Evolutionary conservation across 2,113 vertebrate genomes (phyloP).

Genomic region (Castor canadensis): DNA sequence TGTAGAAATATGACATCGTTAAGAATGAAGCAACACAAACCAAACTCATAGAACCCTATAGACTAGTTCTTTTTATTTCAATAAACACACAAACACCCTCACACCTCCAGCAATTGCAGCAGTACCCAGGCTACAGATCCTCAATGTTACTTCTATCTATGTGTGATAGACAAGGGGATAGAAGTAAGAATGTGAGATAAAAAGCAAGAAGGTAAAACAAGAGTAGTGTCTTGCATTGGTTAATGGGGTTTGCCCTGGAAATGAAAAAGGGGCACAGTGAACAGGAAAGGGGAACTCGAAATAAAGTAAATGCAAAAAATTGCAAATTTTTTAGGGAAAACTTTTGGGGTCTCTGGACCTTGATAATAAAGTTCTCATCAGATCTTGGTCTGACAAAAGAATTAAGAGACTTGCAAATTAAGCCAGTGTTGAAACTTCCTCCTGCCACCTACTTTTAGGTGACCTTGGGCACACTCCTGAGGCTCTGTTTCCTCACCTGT

Average conservation of each 20-base stretch:
- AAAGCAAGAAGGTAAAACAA: no score
- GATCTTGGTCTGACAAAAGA: neutral
- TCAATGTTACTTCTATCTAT: rapidly evolving
- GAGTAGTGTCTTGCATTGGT: no score
- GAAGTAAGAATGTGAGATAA: neutral
- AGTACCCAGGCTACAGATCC: rapidly evolving
- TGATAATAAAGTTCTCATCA: neutral
- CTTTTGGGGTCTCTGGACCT: rapidly evolving
- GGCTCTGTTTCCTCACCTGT: neutral
- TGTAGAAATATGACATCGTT: neutral
- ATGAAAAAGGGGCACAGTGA: no score
- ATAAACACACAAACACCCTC: rapidly evolving
- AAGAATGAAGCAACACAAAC: neutral
- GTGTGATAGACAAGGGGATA: neutral
- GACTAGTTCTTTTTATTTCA: neutral
- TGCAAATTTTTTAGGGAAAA: no score
- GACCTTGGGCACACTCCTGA: neutral
- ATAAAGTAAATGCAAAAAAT: no score
- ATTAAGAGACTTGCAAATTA: neutral
- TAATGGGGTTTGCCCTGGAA: no score
- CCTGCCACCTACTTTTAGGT: neutral
- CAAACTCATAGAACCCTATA: no score
- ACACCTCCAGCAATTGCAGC: neutral
- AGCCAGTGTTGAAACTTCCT: rapidly evolving
- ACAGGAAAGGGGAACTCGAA: no score